Evolutionary conservation across 2,888 invertebrate genomes (phyloP), one percentile per base, ranked within the genome.

Genomic region (Pogonocherus hispidulus): DNA sequence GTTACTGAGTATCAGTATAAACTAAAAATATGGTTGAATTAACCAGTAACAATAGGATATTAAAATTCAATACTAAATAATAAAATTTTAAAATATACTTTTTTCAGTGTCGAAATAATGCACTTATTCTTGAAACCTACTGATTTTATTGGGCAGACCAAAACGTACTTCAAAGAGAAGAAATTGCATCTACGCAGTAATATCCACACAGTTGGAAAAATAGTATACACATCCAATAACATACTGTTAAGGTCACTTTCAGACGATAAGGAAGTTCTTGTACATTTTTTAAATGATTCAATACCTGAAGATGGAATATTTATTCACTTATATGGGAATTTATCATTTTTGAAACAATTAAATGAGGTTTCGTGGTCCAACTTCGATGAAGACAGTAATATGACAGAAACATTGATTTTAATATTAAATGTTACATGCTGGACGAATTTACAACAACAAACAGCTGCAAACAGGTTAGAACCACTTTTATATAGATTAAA

Each of bases 171-270:
- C n/a, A 27, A 19, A 22, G 37, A 47, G 16, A 23, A 35, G 19
- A 52, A 63, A 0, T 19, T 63, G 18, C 55, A 55, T 20, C 11
- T 55, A 6, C 8, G n/a, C 3, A 23, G 32, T 32, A 6, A 19
- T 8, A 49, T 64, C 3, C 64, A 56, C 20, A 64, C 64, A 32
- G 32, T 64, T 56, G 64, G 64, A 35, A 55, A 56, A 55, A 47
- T 64, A 20, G 20, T 49, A n/a, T 56, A 55, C 47, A 49, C 56
- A 20, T 14, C 35, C 47, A 56, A 64, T 27, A 54, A 22, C 14
- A 64, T 64, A n/a, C 6, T 56, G 22, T 20, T 64, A 37, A 49
- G 46, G 47, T 16, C 47, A 9, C 19, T 64, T 6, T 22, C 37
- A 1, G 1, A 35, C 18, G 32, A 56, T 18, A 47, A 18, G 8